phyloP scores from a whole-genome alignment of 1,140 invertebrate species.

The Drosophila sulfurigaster region DNA sequence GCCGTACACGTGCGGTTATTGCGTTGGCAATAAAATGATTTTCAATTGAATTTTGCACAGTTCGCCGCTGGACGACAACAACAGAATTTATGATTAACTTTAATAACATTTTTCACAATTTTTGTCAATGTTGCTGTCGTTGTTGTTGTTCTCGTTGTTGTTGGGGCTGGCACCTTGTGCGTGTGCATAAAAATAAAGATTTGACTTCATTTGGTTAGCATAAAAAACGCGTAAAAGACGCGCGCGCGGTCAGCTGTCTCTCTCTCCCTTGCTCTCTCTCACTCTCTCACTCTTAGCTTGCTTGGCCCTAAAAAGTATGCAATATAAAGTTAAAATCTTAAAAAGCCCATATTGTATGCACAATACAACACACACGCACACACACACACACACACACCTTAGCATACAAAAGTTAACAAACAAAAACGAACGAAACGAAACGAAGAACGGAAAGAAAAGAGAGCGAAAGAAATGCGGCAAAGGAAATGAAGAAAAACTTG shows the following conservation, averaged over 20 bases:
- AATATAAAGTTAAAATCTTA: conserved; percentile 73
- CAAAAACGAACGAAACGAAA: not conserved
- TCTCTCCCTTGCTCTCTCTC: not conserved
- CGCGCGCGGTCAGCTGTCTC: conserved; percentile 38
- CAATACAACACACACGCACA: conserved; percentile 42
- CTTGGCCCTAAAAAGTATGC: conserved; percentile 48
- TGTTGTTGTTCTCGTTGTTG: conserved; percentile 15
- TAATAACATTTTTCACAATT: conserved; percentile 49
- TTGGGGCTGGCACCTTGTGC: conserved; percentile 43
- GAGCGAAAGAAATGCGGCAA: conserved; percentile 52
- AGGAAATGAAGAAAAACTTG: conserved; percentile 82
- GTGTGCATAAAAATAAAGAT: conserved; percentile 56
- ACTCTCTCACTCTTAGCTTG: not conserved
- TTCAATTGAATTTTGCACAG: conserved; percentile 71
- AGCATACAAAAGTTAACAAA: conserved; percentile 19
- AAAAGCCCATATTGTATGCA: conserved; percentile 61
- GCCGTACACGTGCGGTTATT: conserved; percentile 40
- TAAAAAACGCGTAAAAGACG: conserved; percentile 72
- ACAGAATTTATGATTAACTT: conserved; percentile 69
- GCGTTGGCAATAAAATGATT: conserved; percentile 71
- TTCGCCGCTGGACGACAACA: conserved; percentile 43
- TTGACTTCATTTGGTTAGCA: conserved; percentile 78
- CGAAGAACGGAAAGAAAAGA: conserved; percentile 13
- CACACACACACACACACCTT: conserved; percentile 8
- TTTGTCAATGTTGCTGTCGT: conserved; percentile 25